Evolutionary conservation across 1,140 invertebrate genomes (phyloP).

Genomic region (Ylistrum balloti): DNA sequence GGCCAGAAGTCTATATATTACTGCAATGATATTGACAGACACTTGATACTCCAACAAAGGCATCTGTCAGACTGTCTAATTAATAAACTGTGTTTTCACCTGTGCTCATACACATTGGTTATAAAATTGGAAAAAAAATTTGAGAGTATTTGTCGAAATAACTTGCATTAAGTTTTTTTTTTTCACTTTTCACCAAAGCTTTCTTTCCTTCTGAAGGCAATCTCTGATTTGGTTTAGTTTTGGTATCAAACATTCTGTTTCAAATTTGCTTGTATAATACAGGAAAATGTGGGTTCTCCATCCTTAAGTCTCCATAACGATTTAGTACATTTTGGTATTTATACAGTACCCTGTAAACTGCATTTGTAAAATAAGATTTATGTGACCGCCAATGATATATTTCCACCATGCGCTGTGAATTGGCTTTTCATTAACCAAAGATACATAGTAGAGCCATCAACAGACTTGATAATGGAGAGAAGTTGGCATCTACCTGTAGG

Average conservation of each 20-base stretch:
- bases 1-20: not conserved
- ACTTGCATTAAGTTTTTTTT: not conserved
- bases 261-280: not conserved
- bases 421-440: not conserved
- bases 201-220: not conserved
- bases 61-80: not conserved
- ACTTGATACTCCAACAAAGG: not conserved
- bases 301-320: not conserved
- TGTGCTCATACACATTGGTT: not conserved
- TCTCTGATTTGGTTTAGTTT: too few relatives aligned
- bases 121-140: not conserved
- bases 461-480: slow-evolving; percentile 4
- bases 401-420: not conserved
- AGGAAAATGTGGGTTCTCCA: too few relatives aligned
- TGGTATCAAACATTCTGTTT: not conserved
- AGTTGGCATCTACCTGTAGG: slow-evolving; percentile 10
- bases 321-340: not conserved
- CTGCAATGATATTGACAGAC: not conserved
- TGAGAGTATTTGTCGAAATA: not conserved
- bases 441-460: not conserved
- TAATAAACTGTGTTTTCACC: not conserved
- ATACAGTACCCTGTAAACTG: not conserved
- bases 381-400: not conserved
- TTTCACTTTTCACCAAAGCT: not conserved
- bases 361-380: not conserved